These are phyloP conservation scores for Pilophorus perplexus DNA, from an alignment of 2,888 invertebrate species.

Conservation along the genomic window DNA sequence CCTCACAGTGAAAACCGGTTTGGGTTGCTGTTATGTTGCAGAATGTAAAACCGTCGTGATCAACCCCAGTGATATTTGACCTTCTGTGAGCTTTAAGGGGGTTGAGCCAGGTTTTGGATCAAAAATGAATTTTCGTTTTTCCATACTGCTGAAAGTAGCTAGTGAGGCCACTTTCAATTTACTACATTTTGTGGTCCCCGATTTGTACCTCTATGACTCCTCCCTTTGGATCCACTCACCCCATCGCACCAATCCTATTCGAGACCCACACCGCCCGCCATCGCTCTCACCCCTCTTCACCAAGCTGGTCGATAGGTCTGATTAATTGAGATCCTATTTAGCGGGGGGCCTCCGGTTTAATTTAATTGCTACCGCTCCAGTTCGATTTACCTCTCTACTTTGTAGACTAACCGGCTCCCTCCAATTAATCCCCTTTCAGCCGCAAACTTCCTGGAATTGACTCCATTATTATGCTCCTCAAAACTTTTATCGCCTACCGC, in stretches of 20 bases:
- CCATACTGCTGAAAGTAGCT: too few species aligned
- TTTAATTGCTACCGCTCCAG: conserved; percentile 38
- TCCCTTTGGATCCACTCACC: not conserved
- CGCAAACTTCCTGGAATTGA: conserved; percentile 28
- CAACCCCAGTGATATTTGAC: too few species aligned
- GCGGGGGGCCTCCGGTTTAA: conserved; percentile 30
- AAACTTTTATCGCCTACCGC: conserved; percentile 24
- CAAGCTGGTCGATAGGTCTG: conserved; percentile 32
- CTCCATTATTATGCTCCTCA: conserved; percentile 32
- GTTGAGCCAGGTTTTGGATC: too few species aligned
- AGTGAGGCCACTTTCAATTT: too few species aligned
- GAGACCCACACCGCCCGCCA: not conserved
- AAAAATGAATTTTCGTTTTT: too few species aligned
- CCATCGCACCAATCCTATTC: not conserved
- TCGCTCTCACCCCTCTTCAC: not conserved
- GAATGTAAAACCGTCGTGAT: too few species aligned
- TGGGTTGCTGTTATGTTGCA: too few species aligned
- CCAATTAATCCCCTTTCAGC: conserved; percentile 38
- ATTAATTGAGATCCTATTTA: conserved; percentile 39
- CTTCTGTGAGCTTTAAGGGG: too few species aligned
- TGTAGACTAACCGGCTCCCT: conserved; percentile 38
- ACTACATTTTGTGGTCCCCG: too few species aligned
- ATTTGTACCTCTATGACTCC: not conserved
- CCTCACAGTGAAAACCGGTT: too few species aligned
- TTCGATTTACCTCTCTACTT: conserved; percentile 38